Evolutionary conservation across 2,888 invertebrate species (phyloP), one percentile per base, ranked within the genome.

Genomic region (Eulithis prunata): DNA sequence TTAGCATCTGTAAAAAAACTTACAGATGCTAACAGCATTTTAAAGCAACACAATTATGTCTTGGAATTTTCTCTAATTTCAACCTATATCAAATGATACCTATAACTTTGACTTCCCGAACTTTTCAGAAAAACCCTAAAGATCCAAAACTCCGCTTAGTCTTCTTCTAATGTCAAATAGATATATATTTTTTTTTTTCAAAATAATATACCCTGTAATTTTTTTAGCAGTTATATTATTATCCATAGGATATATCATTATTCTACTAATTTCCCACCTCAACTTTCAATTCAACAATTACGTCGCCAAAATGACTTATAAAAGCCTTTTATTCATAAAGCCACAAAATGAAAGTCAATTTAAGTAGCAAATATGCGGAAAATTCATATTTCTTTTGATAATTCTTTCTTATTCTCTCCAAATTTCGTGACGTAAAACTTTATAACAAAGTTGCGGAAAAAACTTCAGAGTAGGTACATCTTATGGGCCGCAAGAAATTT

Each of bases 361-460:
- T 51, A 49, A 59, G 57, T 57, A 53, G 43, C 49, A 64, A 66
- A 64, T 62, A 64, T 57, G 45, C 65, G 46, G 55, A 62, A 70
- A 68, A 70, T 63, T 55, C 63, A 45, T 64, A 63, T 69, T 69
- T 70, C 43, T 67, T 64, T 65, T 65, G 36, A 61, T 65, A 63
- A 70, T 64, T 66, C 41, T 59, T 49, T 61, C 59, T 54, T 36
- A 62, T 64, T 60, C 62, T 61, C 56, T 69, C 64, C 65, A 63
- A 71, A 64, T 70, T 63, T 11, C 41, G 32, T 10, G 52, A 62
- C 49, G 59, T 38, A 28, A 65, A 71, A 69, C 65, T 70, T 68
- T 64, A 71, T 72, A 68, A 63, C 57, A 49, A 70, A 71, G 68
- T 71, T 66, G 58, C 57, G 47, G 62, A 41, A 55, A 51, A 53